Evolutionary conservation across 2,797 vertebrate species (phyloP).

Genomic region (Propithecus deckenii): DNA sequence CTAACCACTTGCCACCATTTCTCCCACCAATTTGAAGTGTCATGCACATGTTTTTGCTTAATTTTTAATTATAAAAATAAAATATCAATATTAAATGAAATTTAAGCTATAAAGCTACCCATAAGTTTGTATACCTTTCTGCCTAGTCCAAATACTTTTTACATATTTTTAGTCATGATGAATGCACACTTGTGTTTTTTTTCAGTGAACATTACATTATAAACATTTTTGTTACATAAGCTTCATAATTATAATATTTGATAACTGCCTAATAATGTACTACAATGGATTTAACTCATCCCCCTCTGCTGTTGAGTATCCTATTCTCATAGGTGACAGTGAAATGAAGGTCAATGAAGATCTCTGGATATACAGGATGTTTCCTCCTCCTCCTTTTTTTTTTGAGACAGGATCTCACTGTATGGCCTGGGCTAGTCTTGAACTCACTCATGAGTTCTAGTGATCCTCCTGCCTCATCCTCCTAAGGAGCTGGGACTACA

Average conservation of each 20-base stretch:
- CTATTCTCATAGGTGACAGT: neutral
- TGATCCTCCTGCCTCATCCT: too few relatives aligned
- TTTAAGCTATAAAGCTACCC: conserved; percentile 26
- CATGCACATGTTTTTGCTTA: neutral
- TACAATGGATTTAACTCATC: neutral
- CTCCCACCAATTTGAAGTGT: neutral
- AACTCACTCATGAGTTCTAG: too few relatives aligned
- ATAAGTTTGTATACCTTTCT: neutral
- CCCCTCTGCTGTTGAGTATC: neutral
- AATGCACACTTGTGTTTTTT: neutral
- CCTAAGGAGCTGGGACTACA: too few relatives aligned
- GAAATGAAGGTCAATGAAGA: neutral
- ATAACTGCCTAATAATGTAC: neutral
- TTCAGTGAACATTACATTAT: neutral
- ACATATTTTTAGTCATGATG: neutral
- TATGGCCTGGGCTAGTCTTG: too few relatives aligned
- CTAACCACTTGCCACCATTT: neutral
- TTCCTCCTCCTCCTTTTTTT: too few relatives aligned
- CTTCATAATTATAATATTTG: neutral
- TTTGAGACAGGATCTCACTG: too few relatives aligned
- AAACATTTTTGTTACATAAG: neutral
- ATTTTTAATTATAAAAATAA: conserved; percentile 13
- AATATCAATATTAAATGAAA: neutral
- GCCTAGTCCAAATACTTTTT: neutral
- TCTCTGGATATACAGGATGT: neutral